Base-by-base conservation (phyloP, 2,113 vertebrate species). In the Gavialis gangeticus region DNA sequence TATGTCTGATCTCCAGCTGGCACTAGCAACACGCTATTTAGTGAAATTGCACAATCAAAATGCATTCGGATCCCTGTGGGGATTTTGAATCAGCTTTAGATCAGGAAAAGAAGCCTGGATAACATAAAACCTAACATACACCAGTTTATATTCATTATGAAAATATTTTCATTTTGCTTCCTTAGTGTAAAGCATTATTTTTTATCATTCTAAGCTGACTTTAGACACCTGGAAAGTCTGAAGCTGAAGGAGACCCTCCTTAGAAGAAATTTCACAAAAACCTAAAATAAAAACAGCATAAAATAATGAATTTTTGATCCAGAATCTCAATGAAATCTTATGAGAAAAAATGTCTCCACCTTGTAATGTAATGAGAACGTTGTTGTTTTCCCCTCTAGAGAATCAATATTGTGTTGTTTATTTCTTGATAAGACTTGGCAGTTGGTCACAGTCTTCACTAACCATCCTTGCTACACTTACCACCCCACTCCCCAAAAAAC, bases 251-350 rank as follows among this genome's bases (percentile, higher is more conserved):
- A 30, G 14, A 9, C 93, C 58, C 8, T 91, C 79, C 86, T 93
- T 84, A 86, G 80, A 94, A 96, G 30, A 87, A 15, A 67, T 92
- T 94, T 89, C 10, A 90, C 73, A 91, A 95, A 96, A 93, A 79
- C 34, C 22, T 84, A 67, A 92, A 91, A 93, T 12, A 76, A 91
- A 96, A 94, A 82, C n/a, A 88, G 91, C 56, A 19, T 62, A 92
- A 95, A 92, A 93, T 75, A 93, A 85, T 88, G 56, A 96, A 25
- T 0, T 93, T 96, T 97, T 94, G 88, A 95, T 96, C 82, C 75
- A 75, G 77, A n/a, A 91, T 80, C 73, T 95, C 79, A 84, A 71
- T 67, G 77, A 95, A 95, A 93, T 22, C 14, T 93, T 95, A 87
- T 82, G 59, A 60, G 76, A 9, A 95, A 93, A 66, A 10, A 57